These are phyloP conservation scores for Meleagris gallopavo DNA, from an alignment of 2,113 vertebrate species.

Conservation along the genomic window DNA sequence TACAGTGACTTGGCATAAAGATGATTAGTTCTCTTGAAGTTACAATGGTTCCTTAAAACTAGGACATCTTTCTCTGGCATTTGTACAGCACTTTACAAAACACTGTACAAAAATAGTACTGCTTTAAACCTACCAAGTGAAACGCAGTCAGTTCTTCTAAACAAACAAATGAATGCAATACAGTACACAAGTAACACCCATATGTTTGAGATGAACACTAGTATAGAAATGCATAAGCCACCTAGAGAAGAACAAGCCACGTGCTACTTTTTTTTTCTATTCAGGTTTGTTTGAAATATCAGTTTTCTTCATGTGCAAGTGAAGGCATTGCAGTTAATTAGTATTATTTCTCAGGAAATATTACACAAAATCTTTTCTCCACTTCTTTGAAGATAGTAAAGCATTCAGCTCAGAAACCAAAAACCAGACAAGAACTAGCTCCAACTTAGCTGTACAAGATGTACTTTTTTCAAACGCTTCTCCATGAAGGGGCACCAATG, in stretches of 20 bases:
- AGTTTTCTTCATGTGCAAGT: not conserved
- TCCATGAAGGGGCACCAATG: not conserved
- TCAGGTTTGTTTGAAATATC: not conserved
- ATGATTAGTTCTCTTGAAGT: not conserved
- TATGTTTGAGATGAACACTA: not conserved
- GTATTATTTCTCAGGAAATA: not conserved
- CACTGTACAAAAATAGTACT: not conserved
- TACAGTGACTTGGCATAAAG: not conserved
- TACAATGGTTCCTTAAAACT: not conserved
- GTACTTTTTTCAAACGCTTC: not conserved
- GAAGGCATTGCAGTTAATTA: not conserved
- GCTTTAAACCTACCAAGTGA: not conserved
- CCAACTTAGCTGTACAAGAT: not conserved
- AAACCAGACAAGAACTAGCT: not conserved
- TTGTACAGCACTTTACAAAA: not conserved
- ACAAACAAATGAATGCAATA: not conserved
- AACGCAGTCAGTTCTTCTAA: not conserved
- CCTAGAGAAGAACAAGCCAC: not conserved
- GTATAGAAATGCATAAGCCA: not conserved
- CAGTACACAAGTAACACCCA: not conserved
- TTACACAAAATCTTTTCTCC: not conserved
- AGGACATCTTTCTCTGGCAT: not conserved
- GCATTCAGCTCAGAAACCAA: not conserved
- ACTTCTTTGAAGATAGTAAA: not conserved
- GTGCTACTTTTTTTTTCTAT: not conserved